Percentiles rank a stretch among this genome's conserved stretches.
Evolutionary conservation across 2,113 vertebrate genomes (phyloP).

Genomic region (Athene cunicularia): DNA sequence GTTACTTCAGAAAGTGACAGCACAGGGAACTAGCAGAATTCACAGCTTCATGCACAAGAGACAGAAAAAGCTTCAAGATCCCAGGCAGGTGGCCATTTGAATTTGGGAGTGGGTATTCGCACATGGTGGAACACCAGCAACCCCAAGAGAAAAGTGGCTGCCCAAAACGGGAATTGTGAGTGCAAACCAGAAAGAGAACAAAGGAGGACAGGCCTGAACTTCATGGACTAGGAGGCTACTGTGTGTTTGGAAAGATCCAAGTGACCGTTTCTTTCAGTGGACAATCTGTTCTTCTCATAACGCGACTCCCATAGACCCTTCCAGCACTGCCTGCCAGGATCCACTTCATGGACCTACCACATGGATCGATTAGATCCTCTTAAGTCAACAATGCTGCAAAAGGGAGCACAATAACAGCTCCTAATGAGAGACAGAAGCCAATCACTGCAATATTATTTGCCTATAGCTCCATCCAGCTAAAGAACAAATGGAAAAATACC

Average conservation of each 20-base stretch:
- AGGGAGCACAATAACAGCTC: background rate
- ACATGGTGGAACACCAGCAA: rapidly evolving
- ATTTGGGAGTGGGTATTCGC: background rate
- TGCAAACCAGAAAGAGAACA: rapidly evolving
- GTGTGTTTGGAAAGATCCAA: background rate
- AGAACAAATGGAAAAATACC: background rate
- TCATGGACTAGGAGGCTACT: background rate
- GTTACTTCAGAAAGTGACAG: background rate
- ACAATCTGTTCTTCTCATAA: background rate
- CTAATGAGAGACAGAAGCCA: background rate
- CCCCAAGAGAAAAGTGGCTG: background rate
- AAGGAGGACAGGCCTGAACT: background rate
- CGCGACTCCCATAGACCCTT: background rate
- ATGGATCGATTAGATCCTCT: background rate
- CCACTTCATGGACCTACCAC: background rate
- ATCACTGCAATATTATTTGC: background rate
- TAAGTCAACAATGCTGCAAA: background rate
- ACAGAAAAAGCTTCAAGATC: background rate
- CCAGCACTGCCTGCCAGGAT: background rate
- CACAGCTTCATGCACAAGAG: background rate
- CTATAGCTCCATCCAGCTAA: background rate
- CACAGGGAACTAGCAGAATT: background rate
- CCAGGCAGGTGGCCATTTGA: background rate
- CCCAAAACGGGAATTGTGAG: background rate
- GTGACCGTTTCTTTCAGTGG: background rate